Conservation (phyloP, 2,888 invertebrate genomes). For the Drosophila lacicola region DNA sequence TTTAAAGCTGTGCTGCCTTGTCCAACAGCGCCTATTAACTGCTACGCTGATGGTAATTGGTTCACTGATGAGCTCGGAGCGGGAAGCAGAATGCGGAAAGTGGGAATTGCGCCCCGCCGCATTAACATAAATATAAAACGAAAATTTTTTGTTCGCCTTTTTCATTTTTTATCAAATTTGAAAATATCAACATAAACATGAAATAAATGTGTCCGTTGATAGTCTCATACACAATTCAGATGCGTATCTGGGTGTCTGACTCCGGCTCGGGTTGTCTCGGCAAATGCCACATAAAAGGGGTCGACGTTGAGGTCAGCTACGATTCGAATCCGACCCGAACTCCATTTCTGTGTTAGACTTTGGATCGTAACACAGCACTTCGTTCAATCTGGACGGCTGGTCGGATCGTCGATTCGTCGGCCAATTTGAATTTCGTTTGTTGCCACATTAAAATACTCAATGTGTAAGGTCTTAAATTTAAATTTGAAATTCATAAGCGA, state of each 20-base stretch:
- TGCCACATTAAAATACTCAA: conserved; percentile 83
- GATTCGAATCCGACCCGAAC: conserved; percentile 30
- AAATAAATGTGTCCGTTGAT: conserved; percentile 81
- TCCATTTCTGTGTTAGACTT: conserved; percentile 20
- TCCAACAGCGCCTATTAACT: conserved; percentile 56
- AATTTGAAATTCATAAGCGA: conserved; percentile 81
- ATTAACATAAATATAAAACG: conserved; percentile 76
- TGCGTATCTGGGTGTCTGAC: conserved; percentile 65
- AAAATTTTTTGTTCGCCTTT: conserved; percentile 34
- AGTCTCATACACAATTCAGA: conserved; percentile 79
- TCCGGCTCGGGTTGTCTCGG: conserved; percentile 9
- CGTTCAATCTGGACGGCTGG: conserved; percentile 18
- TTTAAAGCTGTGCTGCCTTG: conserved; percentile 44
- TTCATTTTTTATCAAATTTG: conserved; percentile 72
- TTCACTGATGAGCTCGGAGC: conserved; percentile 47
- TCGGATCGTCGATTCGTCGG: conserved; percentile 47
- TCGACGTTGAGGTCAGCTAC: conserved; percentile 67
- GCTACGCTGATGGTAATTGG: conserved; percentile 70
- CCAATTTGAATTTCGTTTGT: conserved; percentile 74
- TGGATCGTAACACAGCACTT: conserved; percentile 45
- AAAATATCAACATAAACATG: conserved; percentile 83
- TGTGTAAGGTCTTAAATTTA: conserved; percentile 83
- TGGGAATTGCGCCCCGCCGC: conserved; percentile 10
- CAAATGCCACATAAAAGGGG: conserved; percentile 69
- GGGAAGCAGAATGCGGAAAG: background rate